Base-by-base conservation (phyloP, 1,140 invertebrate species). In the Saccostrea glomerata region DNA sequence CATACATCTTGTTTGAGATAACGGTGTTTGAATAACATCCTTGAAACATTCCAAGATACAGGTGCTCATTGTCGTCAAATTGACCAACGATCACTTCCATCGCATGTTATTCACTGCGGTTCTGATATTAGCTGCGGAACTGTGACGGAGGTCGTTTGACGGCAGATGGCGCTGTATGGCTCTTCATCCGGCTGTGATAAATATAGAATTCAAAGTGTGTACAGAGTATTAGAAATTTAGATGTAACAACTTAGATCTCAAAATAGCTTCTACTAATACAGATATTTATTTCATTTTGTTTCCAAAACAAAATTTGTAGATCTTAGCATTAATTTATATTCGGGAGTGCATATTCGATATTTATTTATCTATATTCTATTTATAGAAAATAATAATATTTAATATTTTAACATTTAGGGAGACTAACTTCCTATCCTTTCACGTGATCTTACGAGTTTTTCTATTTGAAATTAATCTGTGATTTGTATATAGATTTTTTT, bases 301-400 rank as follows among this genome's bases (percentile, higher is more conserved):
- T 77, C 11, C 36, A 36, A 77, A 77, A 77, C 70, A 77, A 73
- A 77, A 30, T 25, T 36, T 30, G 23, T 77, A 77, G 70, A 15
- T 7, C 15, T 77, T 77, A 77, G 70, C 11, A 6, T 30, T 77
- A 77, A 77, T 30, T 77, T 77, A 77, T 77, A 77, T 77, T 36
- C 70, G 70, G 25, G 70, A 77, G 25, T 36, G 36, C 25, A 36
- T 15, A 30, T 77, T 3, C 30, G 13, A 36, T 77, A 77, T 77
- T 77, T 77, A 77, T 77, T 77, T 77, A 30, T 77, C 70, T 77
- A 77, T 77, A 77, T 15, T 47, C 70, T 77, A 77, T 77, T 36
- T 77, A 77, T 36, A 77, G 23, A 77, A 77, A 63, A 77, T 77
- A 30, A 77, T 30, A 30, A 30, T 77, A 77, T 77, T 13, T 77